Evolutionary conservation across 2,888 invertebrate genomes (phyloP).

Genomic region (Ophion ellenae): DNA sequence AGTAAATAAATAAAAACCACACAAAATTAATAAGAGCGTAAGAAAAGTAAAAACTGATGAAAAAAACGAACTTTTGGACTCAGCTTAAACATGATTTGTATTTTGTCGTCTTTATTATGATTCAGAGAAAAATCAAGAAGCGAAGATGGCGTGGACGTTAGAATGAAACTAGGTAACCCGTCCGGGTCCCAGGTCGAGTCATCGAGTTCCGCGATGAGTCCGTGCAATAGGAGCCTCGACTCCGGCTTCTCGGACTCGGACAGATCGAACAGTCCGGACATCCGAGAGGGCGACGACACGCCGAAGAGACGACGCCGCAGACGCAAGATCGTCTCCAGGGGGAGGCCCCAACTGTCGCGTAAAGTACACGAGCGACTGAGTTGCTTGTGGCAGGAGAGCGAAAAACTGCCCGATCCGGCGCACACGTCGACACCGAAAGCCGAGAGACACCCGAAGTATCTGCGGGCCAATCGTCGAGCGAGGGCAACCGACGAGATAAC

Average conservation of each 20-base stretch:
- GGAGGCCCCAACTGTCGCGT: slow-evolving; percentile 50
- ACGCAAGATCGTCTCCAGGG: slow-evolving; percentile 61
- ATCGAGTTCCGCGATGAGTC: slow-evolving; percentile 72
- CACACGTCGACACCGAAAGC: slow-evolving; percentile 79
- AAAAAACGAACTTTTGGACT: too few species aligned
- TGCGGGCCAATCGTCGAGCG: neutral
- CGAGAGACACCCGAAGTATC: slow-evolving; percentile 41
- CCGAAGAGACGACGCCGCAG: slow-evolving; percentile 62
- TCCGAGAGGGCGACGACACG: slow-evolving; percentile 62
- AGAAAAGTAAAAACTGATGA: too few species aligned
- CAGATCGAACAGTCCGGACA: slow-evolving; percentile 84
- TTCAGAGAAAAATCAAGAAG: slow-evolving; percentile 47
- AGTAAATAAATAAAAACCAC: too few species aligned
- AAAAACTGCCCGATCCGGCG: slow-evolving; percentile 72
- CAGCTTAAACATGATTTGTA: neutral
- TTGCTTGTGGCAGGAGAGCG: slow-evolving; percentile 68
- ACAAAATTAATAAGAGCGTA: too few species aligned
- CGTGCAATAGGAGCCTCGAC: slow-evolving; percentile 88
- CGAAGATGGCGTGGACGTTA: slow-evolving; percentile 30
- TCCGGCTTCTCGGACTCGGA: slow-evolving; percentile 93
- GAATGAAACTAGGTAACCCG: neutral
- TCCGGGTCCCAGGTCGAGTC: slow-evolving; percentile 51
- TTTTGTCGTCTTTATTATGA: neutral
- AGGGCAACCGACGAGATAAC: neutral
- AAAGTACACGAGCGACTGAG: slow-evolving; percentile 62